Evolutionary conservation across 2,797 vertebrate species (phyloP).

Genomic region (Pangasius larnaudii): DNA sequence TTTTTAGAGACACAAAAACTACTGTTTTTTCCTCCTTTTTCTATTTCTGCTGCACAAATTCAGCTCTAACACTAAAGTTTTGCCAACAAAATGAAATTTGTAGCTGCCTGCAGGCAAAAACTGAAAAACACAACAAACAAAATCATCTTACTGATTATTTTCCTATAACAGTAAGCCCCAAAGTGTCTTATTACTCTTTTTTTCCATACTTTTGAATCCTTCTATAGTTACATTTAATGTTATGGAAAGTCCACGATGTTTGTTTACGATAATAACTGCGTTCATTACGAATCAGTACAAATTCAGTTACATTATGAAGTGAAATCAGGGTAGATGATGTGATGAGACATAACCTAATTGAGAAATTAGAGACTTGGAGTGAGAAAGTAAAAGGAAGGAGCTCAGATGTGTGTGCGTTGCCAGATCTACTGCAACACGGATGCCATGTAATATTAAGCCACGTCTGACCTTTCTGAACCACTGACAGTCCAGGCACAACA

Average conservation of each 20-base stretch:
- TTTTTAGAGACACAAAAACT: too few relatives aligned
- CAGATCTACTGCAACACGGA: background rate
- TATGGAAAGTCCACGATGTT: too few relatives aligned
- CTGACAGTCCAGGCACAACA: conserved; percentile 23
- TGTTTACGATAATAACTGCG: too few relatives aligned
- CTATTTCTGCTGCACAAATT: too few relatives aligned
- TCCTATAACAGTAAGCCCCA: background rate
- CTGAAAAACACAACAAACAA: too few relatives aligned
- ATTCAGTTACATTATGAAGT: background rate
- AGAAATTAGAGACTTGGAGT: background rate
- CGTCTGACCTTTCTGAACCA: conserved; percentile 18
- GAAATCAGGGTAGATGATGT: background rate
- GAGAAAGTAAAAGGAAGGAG: background rate
- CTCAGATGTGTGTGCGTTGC: background rate
- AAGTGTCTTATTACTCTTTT: background rate
- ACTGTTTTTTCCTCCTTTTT: too few relatives aligned
- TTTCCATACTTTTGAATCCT: background rate
- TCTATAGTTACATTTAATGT: too few relatives aligned
- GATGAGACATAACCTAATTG: background rate
- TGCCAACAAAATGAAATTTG: too few relatives aligned
- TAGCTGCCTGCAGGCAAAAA: too few relatives aligned
- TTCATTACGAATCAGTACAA: too few relatives aligned
- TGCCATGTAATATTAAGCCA: background rate
- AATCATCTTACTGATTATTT: background rate
- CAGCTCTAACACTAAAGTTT: too few relatives aligned